phyloP scores from a whole-genome alignment of 2,113 vertebrate genomes.

The Cephalopterus ornatus region DNA sequence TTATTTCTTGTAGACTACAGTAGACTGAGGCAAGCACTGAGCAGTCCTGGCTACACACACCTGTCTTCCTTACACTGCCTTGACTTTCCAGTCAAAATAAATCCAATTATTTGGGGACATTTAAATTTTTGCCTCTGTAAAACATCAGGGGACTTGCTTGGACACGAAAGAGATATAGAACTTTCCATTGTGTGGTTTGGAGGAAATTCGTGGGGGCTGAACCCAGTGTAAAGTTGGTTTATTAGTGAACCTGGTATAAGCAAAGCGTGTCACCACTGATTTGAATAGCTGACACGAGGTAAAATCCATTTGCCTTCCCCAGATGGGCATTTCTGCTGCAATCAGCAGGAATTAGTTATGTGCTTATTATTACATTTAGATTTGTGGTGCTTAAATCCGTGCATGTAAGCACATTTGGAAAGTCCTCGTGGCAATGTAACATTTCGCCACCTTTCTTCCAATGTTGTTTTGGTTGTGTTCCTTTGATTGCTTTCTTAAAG shows the following conservation, averaged over 20 bases:
- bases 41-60: neutral
- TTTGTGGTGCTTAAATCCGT: neutral
- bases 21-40: neutral
- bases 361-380: neutral
- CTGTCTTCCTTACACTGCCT: neutral
- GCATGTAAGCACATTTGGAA: neutral
- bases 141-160: neutral
- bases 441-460: neutral
- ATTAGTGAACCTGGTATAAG: neutral
- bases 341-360: conserved; percentile 27
- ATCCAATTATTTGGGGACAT: neutral
- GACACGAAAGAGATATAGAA: neutral
- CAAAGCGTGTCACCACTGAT: neutral
- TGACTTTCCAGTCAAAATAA: neutral
- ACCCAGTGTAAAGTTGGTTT: neutral
- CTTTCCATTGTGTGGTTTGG: neutral
- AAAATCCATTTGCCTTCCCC: neutral
- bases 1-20: neutral
- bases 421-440: neutral
- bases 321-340: conserved; percentile 13
- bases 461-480: neutral
- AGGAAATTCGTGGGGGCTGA: neutral
- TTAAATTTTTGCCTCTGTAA: neutral
- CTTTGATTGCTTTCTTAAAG: conserved; percentile 49
- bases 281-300: neutral